Evolutionary conservation across 1,140 invertebrate species (phyloP).

Genomic region (Calosoma granatense): DNA sequence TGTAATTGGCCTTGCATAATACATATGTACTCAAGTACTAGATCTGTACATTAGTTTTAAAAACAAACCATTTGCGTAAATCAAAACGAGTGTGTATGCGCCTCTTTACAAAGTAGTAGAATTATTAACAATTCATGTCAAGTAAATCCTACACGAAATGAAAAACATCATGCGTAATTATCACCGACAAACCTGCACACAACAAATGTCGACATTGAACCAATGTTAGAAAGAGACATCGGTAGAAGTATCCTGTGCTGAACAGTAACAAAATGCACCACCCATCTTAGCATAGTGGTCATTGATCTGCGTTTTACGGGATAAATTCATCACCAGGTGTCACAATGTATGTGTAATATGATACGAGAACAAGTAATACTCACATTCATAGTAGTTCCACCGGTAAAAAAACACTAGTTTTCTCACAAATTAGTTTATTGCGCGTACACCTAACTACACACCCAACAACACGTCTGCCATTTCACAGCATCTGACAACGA

Average conservation of each 20-base stretch:
- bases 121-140: neutral
- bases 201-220: neutral
- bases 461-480: constrained; percentile 6
- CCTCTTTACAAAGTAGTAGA: too few relatives aligned
- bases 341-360: neutral
- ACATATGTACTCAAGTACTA: too few relatives aligned
- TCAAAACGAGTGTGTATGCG: too few relatives aligned
- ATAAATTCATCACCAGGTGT: neutral
- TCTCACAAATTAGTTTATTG: neutral
- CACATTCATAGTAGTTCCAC: neutral
- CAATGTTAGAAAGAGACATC: neutral
- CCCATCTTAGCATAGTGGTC: constrained; percentile 1
- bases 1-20: too few relatives aligned
- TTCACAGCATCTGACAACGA: constrained; percentile 6
- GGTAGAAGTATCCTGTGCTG: neutral
- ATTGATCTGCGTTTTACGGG: neutral
- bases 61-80: too few relatives aligned
- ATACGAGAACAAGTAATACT: neutral
- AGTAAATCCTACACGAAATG: neutral
- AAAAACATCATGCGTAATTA: neutral
- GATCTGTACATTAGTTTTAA: too few relatives aligned
- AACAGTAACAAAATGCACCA: constrained; percentile 1
- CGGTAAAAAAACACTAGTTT: constrained; percentile 1
- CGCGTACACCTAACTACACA: neutral
- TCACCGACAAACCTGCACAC: neutral